Percentiles rank a stretch among this genome's conserved stretches.
Evolutionary conservation across 2,797 vertebrate species (phyloP).

Genomic region (Tympanoctomys barrerae): DNA sequence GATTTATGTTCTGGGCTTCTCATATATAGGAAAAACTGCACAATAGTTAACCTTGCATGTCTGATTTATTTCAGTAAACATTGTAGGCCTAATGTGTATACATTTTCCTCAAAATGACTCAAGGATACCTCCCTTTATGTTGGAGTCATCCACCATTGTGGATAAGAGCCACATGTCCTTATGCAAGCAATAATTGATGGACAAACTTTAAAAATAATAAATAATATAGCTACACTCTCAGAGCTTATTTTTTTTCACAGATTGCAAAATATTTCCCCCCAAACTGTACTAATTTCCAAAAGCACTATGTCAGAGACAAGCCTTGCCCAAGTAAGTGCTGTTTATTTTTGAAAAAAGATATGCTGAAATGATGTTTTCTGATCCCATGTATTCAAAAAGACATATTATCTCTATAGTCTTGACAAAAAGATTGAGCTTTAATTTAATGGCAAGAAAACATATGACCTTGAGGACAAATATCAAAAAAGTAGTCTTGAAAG

Average conservation of each 20-base stretch:
- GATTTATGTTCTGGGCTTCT: neutral
- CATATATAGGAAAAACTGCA: neutral
- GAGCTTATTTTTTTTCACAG: neutral
- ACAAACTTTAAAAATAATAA: neutral
- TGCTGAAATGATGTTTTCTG: neutral
- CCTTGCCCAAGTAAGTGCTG: neutral
- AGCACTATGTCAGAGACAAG: neutral
- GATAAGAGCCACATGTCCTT: too few relatives aligned
- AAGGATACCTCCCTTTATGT: neutral
- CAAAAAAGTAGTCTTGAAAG: neutral
- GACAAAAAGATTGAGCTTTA: neutral
- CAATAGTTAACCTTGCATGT: neutral
- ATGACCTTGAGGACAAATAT: neutral
- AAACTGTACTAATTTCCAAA: neutral
- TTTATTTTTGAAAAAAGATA: neutral
- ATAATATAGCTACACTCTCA: fast-evolving
- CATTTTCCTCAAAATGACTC: neutral
- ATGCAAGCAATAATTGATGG: neutral
- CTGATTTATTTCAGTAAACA: neutral
- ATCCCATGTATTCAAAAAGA: neutral
- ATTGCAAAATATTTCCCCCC: neutral
- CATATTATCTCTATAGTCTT: neutral
- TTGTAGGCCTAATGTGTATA: neutral
- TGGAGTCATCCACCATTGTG: neutral
- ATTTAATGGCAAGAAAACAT: neutral